Evolutionary conservation across 2,797 vertebrate genomes (phyloP).

Genomic region (Lerista edwardsae): DNA sequence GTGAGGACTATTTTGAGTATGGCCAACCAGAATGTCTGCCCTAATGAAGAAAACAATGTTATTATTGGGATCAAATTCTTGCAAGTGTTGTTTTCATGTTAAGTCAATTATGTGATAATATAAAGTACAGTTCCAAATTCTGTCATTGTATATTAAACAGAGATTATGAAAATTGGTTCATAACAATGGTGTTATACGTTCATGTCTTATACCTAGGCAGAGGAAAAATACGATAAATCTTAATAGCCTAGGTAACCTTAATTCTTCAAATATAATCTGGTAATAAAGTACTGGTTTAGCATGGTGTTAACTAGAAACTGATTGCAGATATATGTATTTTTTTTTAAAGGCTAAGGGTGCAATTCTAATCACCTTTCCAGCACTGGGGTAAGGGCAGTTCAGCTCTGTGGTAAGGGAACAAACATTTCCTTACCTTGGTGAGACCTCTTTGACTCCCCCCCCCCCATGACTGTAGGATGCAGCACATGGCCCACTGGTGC

Average conservation of each 20-base stretch:
- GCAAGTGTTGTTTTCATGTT: neutral
- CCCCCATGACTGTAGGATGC: no score
- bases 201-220: slow-evolving; percentile 6
- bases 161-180: slow-evolving; percentile 25
- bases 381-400: no score
- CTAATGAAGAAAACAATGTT: neutral
- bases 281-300: neutral
- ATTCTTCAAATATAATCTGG: slow-evolving; percentile 2
- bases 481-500: no score
- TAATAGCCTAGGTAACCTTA: neutral
- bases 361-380: no score
- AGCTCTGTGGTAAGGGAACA: no score
- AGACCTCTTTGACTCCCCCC: no score
- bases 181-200: slow-evolving; percentile 33
- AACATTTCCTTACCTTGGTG: no score
- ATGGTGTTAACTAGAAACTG: neutral
- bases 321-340: no score
- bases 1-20: neutral
- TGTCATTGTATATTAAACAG: slow-evolving; percentile 30
- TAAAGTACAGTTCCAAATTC: slow-evolving; percentile 22
- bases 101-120: neutral
- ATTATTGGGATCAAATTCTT: neutral
- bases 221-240: slow-evolving; percentile 1
- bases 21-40: neutral
- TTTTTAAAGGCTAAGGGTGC: no score